phyloP scores from a whole-genome alignment of 2,888 invertebrate genomes.

The Sarcophaga rosellei region DNA sequence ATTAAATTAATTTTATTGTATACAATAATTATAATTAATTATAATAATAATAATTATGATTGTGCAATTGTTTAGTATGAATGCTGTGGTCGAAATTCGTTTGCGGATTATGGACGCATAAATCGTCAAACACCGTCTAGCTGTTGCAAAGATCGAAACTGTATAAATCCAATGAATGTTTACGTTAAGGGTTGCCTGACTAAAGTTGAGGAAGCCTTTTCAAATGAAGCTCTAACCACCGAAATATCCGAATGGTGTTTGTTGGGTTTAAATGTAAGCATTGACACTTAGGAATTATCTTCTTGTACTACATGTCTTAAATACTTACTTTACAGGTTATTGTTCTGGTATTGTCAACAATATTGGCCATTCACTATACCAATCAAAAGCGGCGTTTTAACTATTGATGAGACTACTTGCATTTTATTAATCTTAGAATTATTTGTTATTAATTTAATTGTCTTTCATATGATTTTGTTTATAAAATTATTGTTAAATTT shows the following conservation, averaged over 20 bases:
- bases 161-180: conserved; percentile 75
- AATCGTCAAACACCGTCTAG: conserved; percentile 72
- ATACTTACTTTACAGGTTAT: conserved; percentile 69
- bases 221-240: conserved; percentile 73
- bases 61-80: conserved; percentile 69
- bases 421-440: conserved; percentile 4
- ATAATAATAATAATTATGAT: not conserved
- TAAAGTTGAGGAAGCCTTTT: conserved; percentile 74
- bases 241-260: conserved; percentile 74
- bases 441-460: conserved; percentile 33
- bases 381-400: conserved; percentile 76
- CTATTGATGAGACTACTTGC: conserved; percentile 71
- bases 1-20: not conserved
- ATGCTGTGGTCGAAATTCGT: conserved; percentile 77
- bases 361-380: conserved; percentile 76
- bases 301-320: not conserved
- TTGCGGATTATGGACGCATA: conserved; percentile 74
- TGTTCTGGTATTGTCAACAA: conserved; percentile 72
- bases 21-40: too few species aligned
- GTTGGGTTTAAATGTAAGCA: conserved; percentile 74
- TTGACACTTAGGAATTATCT: not conserved
- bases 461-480: conserved; percentile 18
- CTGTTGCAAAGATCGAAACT: conserved; percentile 76
- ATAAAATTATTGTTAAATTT: conserved; percentile 9
- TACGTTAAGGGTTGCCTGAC: conserved; percentile 73